Evolutionary conservation across 1,140 invertebrate genomes (phyloP).

Genomic region (Sitobion miscanthi): DNA sequence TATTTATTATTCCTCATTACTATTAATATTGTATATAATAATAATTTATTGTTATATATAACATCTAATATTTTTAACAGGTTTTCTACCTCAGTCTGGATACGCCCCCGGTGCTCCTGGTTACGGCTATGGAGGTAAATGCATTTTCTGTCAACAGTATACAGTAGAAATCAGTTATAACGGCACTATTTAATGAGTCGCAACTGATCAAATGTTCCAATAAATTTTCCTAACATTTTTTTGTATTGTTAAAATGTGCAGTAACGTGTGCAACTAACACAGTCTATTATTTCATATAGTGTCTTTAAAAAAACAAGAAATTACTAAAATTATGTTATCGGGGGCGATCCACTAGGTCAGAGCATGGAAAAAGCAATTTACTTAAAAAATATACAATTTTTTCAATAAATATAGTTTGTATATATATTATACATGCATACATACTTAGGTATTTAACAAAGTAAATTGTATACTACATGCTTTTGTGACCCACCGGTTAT

Average conservation of each 20-base stretch:
- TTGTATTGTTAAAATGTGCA: too few relatives aligned
- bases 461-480: not conserved
- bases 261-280: not conserved
- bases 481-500: not conserved
- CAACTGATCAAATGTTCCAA: not conserved
- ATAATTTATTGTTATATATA: not conserved
- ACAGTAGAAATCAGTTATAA: slow-evolving; percentile 14
- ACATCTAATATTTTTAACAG: slow-evolving; percentile 26
- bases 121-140: slow-evolving; percentile 55
- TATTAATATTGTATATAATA: not conserved
- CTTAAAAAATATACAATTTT: not conserved
- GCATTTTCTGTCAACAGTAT: not conserved
- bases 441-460: not conserved
- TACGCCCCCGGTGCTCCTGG: slow-evolving; percentile 54
- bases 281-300: not conserved
- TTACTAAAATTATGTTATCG: not conserved
- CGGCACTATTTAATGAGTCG: not conserved
- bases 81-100: slow-evolving; percentile 48
- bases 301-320: not conserved
- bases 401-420: too few relatives aligned
- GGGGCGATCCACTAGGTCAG: not conserved
- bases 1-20: not conserved
- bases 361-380: not conserved
- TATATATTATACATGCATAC: not conserved
- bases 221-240: not conserved